Percentiles rank a stretch among this genome's conserved stretches.
Evolutionary conservation across 2,888 invertebrate genomes (phyloP).

Genomic region (Himalopsyche anomala): DNA sequence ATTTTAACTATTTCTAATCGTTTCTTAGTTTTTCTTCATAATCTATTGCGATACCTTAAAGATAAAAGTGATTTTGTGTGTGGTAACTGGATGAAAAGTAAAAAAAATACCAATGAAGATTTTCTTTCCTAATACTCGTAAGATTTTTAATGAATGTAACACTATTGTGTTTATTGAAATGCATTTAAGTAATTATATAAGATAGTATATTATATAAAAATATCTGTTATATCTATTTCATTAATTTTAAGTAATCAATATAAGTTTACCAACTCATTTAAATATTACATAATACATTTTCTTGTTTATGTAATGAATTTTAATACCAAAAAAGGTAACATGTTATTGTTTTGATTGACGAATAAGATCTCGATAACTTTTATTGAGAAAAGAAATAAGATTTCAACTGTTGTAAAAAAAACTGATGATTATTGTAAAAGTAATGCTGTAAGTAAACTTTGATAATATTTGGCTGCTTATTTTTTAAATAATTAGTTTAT

Average conservation of each 20-base stretch:
- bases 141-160: neutral
- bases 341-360: neutral
- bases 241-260: neutral
- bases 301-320: neutral
- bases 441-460: neutral
- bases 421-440: neutral
- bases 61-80: neutral
- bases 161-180: conserved; percentile 27
- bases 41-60: neutral
- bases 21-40: neutral
- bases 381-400: neutral
- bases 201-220: neutral
- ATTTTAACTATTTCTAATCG: too few species aligned
- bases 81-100: neutral
- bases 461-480: neutral
- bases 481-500: neutral
- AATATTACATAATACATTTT: neutral
- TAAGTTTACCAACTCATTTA: neutral
- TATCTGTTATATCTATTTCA: neutral
- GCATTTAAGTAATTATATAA: neutral
- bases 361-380: conserved; percentile 1
- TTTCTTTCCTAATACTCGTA: conserved; percentile 17
- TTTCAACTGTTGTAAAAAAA: neutral
- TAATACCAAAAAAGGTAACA: neutral
- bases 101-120: conserved; percentile 13